Evolutionary conservation across 2,113 vertebrate genomes (phyloP).

Genomic region (Mustelus asterias): DNA sequence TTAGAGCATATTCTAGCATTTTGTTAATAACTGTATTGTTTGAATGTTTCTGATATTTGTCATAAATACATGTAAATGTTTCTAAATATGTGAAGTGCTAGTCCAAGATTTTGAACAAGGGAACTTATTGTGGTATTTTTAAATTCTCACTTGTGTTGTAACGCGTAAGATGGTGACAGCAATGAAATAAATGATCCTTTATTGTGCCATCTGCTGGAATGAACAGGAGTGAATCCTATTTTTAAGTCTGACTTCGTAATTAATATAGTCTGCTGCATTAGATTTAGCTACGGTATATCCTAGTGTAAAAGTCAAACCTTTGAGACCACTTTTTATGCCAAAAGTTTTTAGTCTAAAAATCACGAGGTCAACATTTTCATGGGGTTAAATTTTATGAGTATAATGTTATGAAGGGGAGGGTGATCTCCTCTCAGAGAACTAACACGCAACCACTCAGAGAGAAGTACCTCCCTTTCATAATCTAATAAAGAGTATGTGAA

Average conservation of each 20-base stretch:
- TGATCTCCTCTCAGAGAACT: too few relatives aligned
- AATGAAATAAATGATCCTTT: background rate
- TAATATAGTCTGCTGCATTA: background rate
- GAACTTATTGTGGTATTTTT: background rate
- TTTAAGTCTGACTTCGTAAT: background rate
- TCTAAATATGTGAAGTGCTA: background rate
- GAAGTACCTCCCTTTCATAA: too few relatives aligned
- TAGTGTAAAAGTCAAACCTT: background rate
- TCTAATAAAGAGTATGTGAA: too few relatives aligned
- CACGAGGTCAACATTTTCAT: background rate
- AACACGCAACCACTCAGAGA: too few relatives aligned
- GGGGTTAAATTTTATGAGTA: background rate
- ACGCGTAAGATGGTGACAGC: background rate
- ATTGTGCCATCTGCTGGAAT: background rate
- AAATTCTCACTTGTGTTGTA: background rate
- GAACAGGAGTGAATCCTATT: background rate
- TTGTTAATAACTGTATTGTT: background rate
- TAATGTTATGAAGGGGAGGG: too few relatives aligned
- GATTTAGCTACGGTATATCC: background rate
- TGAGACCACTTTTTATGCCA: background rate
- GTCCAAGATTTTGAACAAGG: background rate
- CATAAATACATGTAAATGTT: background rate
- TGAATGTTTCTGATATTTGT: slow-evolving; percentile 6
- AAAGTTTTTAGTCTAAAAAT: background rate
- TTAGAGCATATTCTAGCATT: background rate